Base-by-base conservation (phyloP, 2,888 invertebrate genomes). In the Nomada goodeniana region DNA sequence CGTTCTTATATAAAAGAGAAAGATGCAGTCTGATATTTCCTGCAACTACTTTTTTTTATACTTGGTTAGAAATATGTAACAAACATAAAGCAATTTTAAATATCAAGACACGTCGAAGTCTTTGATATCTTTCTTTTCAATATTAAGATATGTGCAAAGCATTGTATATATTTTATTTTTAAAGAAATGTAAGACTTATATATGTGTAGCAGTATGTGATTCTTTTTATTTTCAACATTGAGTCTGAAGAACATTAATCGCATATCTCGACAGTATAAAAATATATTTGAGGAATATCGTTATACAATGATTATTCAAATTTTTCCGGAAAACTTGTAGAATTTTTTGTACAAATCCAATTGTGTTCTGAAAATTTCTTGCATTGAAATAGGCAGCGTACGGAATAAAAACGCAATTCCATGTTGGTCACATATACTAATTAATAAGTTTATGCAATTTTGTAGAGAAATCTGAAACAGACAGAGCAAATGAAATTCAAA, bases 251-350 rank as follows among this genome's bases (percentile, higher is more conserved):
- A 11, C 11, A 47, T 13, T 13, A 47, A 47, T 13, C 0, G 69
- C 10, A n/a, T 26, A 36, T 23, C 63, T 64, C 0, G 50, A 10
- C 10, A 23, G 11, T 42, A 53, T 36, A 15, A 76, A 61, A 42
- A 55, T 65, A 65, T 52, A 57, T 47, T 23, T 73, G 7, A 36
- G 59, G 0, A 36, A 42, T 55, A 63, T 57, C 69, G 0, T n/a
- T 26, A 20, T 15, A 23, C 5, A 63, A 23, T 15, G 13, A 23
- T 23, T 20, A 18, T 20, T 81, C 89, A 93, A 77, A 93, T 91
- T 84, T 93, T 93, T 29, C 93, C 93, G 44, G 90, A 91, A 67
- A 91, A 93, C 86, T 93, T 93, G 72, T 92, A 88, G 79, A 91
- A 93, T 80, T 91, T 93, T 29, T 89, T 90, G 71, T 92, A 93